Evolutionary conservation across 2,888 invertebrate genomes (phyloP).

Genomic region (Nomada fucata): DNA sequence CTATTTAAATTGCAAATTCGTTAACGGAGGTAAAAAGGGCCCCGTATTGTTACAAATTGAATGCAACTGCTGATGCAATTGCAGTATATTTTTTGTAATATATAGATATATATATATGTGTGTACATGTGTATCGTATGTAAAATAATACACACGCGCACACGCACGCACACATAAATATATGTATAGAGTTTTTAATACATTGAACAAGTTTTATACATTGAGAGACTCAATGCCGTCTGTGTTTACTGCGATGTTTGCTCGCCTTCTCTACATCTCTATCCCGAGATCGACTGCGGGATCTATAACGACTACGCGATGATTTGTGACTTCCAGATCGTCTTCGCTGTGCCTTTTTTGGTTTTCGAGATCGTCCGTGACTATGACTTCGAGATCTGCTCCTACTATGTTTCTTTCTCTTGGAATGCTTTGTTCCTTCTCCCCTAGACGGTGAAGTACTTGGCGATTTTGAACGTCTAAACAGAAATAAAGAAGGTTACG

Average conservation of each 20-base stretch:
- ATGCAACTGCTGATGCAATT: slow-evolving; percentile 24
- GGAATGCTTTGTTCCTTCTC: slow-evolving; percentile 79
- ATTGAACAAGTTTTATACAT: slow-evolving; percentile 4
- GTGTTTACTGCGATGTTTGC: slow-evolving; percentile 81
- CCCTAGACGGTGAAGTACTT: slow-evolving; percentile 78
- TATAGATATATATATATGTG: background rate
- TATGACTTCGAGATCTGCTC: slow-evolving; percentile 83
- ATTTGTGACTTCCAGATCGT: slow-evolving; percentile 82
- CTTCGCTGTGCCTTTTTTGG: slow-evolving; percentile 80
- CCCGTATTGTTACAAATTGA: slow-evolving; percentile 40
- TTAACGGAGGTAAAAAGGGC: slow-evolving; percentile 57
- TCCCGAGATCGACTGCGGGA: slow-evolving; percentile 82
- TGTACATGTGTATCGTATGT: too few relatives aligned
- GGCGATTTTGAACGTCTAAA: slow-evolving; percentile 79
- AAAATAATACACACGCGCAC: too few relatives aligned
- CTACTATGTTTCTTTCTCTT: slow-evolving; percentile 83
- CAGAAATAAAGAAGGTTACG: background rate
- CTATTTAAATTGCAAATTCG: slow-evolving; percentile 42
- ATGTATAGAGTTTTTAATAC: background rate
- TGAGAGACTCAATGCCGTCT: slow-evolving; percentile 76
- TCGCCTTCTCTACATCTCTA: slow-evolving; percentile 81
- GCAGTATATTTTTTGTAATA: slow-evolving; percentile 32
- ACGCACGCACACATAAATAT: too few relatives aligned
- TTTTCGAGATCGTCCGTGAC: slow-evolving; percentile 82
- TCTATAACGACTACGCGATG: slow-evolving; percentile 80